Base-by-base conservation (phyloP, 2,888 invertebrate genomes). In the Dryobotodes eremita region DNA sequence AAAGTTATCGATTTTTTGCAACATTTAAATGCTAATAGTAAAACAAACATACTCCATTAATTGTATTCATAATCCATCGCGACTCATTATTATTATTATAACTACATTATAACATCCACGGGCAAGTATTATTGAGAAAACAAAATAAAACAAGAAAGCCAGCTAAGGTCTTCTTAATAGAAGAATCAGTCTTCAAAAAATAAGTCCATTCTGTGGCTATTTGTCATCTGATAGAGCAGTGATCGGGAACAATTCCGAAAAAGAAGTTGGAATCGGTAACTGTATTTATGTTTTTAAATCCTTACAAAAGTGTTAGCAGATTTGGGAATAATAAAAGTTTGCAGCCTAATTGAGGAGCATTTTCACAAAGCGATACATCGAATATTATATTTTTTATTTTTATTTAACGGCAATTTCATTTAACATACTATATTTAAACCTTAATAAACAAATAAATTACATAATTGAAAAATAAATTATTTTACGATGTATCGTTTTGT, bases 61-160 rank as follows among this genome's bases (percentile, higher is more conserved):
- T 80, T 88, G 65, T 89, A 90, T 92, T 92, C 92, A 92, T 92
- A 92, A 92, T 92, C 90, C 77, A 84, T 88, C 92, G 92, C 92
- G 92, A 92, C 92, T 92, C 92, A 75, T 90, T 84, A 75, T 78
- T 85, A 71, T 84, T 72, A 80, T 66, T 69, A 82, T 42, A 36
- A 0, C 66, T 80, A 84, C 46, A 75, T 79, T 65, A 62, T 61
- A 77, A 83, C 70, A 82, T 78, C 23, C 61, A 80, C 31, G 66
- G 26, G 17, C 20, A 75, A 71, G 31, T 57, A 36, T 42, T 42
- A 57, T 31, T 42, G 1, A n/a, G 10, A 26, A 77, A n/a, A 68
- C 6, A 68, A 78, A 83, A 80, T 61, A 23, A 80, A 71, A 66
- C 26, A 23, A 79, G 42, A 84, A 82, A 79, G 7, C 36, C 64